These are phyloP conservation scores for Thyatira batis DNA, from an alignment of 2,888 invertebrate species.

Conservation along the genomic window DNA sequence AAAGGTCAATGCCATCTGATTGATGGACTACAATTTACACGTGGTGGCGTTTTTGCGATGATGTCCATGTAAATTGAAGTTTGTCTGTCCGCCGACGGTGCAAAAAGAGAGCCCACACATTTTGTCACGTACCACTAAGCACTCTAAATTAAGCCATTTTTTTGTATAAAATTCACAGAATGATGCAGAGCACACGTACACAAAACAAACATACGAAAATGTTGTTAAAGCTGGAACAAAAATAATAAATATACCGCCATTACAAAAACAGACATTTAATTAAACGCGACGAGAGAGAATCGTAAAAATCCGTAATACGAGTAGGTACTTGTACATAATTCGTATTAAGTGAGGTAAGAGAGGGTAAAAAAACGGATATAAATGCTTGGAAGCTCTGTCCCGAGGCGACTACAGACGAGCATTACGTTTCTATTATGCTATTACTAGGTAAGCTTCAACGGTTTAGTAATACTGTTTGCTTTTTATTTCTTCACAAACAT, in stretches of 20 bases:
- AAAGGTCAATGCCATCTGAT: conserved; percentile 39
- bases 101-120: not conserved
- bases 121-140: not conserved
- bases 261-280: conserved; percentile 5
- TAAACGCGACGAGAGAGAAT: not conserved
- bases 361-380: not conserved
- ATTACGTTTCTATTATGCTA: not conserved
- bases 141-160: not conserved
- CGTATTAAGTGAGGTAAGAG: conserved; percentile 3
- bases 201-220: not conserved
- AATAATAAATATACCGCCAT: no score
- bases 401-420: not conserved
- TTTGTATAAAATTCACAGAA: not conserved
- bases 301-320: conserved; percentile 6
- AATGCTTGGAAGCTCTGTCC: not conserved
- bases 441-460: not conserved
- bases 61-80: conserved; percentile 30
- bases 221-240: not conserved
- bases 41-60: conserved; percentile 35
- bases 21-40: conserved; percentile 40
- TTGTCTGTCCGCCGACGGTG: conserved; percentile 14
- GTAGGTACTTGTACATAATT: conserved; percentile 5
- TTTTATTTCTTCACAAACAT: not conserved
- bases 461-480: not conserved
- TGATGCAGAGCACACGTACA: not conserved